Evolutionary conservation across 2,888 invertebrate species (phyloP).

Genomic region (Dendrolimus houi): DNA sequence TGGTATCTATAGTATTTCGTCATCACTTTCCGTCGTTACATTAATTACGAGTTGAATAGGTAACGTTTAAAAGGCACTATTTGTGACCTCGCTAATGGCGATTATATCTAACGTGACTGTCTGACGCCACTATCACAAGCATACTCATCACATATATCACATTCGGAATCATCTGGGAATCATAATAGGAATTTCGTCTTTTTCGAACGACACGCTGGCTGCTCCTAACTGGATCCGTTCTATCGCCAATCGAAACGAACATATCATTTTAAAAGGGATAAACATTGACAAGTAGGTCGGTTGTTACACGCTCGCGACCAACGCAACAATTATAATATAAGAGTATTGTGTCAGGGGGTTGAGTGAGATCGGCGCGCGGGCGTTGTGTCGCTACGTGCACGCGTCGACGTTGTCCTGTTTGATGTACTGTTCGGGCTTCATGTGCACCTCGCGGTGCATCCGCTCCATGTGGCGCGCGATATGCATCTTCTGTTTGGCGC

Average conservation of each 20-base stretch:
- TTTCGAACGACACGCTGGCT: not conserved
- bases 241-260: not conserved
- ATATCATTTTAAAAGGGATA: not conserved
- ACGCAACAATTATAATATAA: not conserved
- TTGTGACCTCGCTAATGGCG: conserved; percentile 40
- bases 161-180: conserved; percentile 55
- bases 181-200: conserved; percentile 3
- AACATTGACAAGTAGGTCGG: not conserved
- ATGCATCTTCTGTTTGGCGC: conserved; percentile 90
- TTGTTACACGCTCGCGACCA: not conserved
- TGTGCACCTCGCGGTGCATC: conserved; percentile 83
- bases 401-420: conserved; percentile 72
- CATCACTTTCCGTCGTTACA: conserved; percentile 24
- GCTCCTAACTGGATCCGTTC: conserved; percentile 5
- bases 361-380: not conserved
- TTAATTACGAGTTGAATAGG: conserved; percentile 39
- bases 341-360: not conserved
- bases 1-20: conserved; percentile 29
- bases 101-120: conserved; percentile 67
- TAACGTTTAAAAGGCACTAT: conserved; percentile 47
- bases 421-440: conserved; percentile 67
- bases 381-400: conserved; percentile 46
- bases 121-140: conserved; percentile 70
- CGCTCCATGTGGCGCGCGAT: conserved; percentile 89
- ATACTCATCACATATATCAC: conserved; percentile 71